Conservation (phyloP, 2,797 vertebrate species). For the Eremophila alpestris region DNA sequence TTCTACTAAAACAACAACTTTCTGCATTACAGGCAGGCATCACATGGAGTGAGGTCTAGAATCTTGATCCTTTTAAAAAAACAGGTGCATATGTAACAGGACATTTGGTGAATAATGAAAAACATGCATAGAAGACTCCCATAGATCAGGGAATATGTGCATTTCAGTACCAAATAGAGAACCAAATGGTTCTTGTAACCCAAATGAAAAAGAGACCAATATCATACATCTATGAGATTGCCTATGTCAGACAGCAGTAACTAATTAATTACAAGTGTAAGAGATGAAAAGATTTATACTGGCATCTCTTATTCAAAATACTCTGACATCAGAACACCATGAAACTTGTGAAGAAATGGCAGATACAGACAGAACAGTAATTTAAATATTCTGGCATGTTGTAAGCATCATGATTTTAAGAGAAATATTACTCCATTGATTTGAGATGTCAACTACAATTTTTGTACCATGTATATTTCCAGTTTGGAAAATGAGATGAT, state of each 20-base stretch:
- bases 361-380: neutral
- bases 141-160: neutral
- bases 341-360: neutral
- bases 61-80: neutral
- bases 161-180: neutral
- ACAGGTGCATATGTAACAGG: neutral
- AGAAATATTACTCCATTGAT: neutral
- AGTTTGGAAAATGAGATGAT: neutral
- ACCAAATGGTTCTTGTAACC: neutral
- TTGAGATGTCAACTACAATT: neutral
- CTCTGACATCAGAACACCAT: neutral
- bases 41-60: neutral
- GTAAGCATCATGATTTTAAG: neutral
- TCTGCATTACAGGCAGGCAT: neutral
- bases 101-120: neutral
- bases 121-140: neutral
- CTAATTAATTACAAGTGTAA: too few relatives aligned
- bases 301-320: neutral
- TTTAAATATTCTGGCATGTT: neutral
- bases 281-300: too few relatives aligned
- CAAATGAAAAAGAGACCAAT: neutral
- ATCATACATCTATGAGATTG: neutral
- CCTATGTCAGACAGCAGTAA: neutral
- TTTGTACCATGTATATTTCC: neutral
- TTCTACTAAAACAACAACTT: neutral